Percentiles rank a stretch among this genome's conserved stretches.
Conservation (phyloP, 2,113 vertebrate species). For the Chaetura pelagica region DNA sequence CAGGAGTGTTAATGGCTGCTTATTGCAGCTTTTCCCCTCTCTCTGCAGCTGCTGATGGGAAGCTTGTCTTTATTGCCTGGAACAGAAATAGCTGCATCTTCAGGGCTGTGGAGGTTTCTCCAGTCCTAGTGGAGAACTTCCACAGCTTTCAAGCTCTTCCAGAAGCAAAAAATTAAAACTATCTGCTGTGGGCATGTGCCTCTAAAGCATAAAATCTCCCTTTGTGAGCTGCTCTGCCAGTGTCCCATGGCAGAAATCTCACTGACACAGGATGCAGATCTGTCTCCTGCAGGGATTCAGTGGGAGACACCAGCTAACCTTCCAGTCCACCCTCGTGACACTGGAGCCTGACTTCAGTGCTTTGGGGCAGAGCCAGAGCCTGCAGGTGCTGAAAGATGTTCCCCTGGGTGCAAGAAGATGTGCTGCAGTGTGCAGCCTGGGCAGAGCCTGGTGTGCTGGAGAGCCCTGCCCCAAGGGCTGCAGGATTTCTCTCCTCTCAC, state of each 20-base stretch:
- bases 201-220: not conserved
- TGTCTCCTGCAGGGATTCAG: not conserved
- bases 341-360: not conserved
- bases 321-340: not conserved
- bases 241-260: not conserved
- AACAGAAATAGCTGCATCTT: not conserved
- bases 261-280: accelerated
- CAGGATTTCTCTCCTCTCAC: not conserved
- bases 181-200: accelerated
- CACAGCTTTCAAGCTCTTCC: not conserved
- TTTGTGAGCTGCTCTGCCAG: not conserved
- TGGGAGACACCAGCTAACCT: not conserved
- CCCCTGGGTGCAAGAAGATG: too few relatives aligned
- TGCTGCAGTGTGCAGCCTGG: too few relatives aligned
- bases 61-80: not conserved
- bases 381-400: not conserved
- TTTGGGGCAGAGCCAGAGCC: not conserved
- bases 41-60: not conserved
- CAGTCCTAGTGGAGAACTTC: not conserved
- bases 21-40: not conserved
- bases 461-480: not conserved
- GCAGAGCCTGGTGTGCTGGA: too few relatives aligned
- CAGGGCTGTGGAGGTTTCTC: not conserved
- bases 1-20: not conserved
- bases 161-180: not conserved